Evolutionary conservation across 2,113 vertebrate species (phyloP), one percentile per base, ranked within the genome.

Genomic region (Malurus alboscapulatus): DNA sequence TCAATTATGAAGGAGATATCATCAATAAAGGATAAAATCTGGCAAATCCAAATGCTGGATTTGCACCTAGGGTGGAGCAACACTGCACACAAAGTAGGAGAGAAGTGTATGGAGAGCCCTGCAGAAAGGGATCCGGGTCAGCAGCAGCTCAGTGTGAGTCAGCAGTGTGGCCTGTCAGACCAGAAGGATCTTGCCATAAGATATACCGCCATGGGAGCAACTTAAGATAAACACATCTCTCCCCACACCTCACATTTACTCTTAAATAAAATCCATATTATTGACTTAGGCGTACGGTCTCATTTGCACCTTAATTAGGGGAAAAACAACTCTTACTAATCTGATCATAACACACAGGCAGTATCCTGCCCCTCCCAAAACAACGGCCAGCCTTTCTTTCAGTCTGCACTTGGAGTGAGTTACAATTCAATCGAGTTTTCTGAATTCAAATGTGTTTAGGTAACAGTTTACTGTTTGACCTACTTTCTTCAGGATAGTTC

Each of bases 271-370:
- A 68, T 53, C 21, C 0, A 1, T 32, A 7, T 19, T 69, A 24
- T 45, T 53, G 27, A n/a, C 22, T 68, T 15, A 38, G 32, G 22
- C 0, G 1, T 32, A 26, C 0, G 0, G 22, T 53, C 54, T 61
- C 38, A 61, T 77, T 86, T 53, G 17, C 22, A n/a, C 15, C 14
- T 38, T 53, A 53, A 68, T 45, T 77, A 1, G 4, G 32, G 18
- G 14, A 61, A 53, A 53, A 15, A 15, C 54, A 27, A 53, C 21
- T 59, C 45, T 59, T 20, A 27, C 26, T 45, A 38, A 38, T 68
- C 14, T 45, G 8, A 4, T 22, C 38, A 32, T 36, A 61, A 47
- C 9, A 68, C 14, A 32, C 0, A 14, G 47, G 11, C 88, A 61
- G 3, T 0, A 5, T 34, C 36, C 9, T 62, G n/a, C 5, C 2